Percentiles rank a stretch among this genome's conserved stretches.
phyloP scores from a whole-genome alignment of 2,113 vertebrate species.

The Pseudorasbora parva region DNA sequence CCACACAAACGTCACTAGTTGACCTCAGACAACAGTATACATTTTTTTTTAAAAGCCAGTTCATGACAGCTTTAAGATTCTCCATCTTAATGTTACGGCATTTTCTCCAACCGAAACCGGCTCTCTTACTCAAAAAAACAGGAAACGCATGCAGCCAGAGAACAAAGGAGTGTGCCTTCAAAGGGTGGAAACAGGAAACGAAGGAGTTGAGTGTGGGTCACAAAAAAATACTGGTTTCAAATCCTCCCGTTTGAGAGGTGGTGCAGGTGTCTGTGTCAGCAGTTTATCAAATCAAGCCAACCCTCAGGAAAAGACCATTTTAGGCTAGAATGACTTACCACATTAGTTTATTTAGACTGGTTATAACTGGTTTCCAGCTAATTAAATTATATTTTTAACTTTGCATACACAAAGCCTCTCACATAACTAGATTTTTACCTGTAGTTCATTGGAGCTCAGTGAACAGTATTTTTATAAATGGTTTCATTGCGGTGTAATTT shows the following conservation, averaged over 20 bases:
- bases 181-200: conserved; percentile 62
- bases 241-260: neutral
- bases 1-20: too few relatives aligned
- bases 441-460: neutral
- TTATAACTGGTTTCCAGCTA: neutral
- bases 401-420: neutral
- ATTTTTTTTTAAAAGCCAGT: too few relatives aligned
- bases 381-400: too few relatives aligned
- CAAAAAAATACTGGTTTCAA: neutral
- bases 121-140: conserved; percentile 47
- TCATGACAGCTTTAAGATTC: too few relatives aligned
- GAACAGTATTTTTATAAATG: neutral
- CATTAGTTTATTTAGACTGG: neutral
- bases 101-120: conserved; percentile 16
- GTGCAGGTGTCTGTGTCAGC: conserved; percentile 19
- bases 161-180: conserved; percentile 48
- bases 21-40: too few relatives aligned
- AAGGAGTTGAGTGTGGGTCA: conserved; percentile 16
- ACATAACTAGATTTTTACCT: neutral
- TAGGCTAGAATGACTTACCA: neutral
- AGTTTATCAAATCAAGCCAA: neutral
- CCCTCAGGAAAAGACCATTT: neutral
- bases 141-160: conserved; percentile 22
- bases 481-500: neutral
- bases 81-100: conserved; percentile 24